These are phyloP conservation scores for Sphaeramia orbicularis DNA, from an alignment of 2,797 vertebrate species.

Conservation along the genomic window DNA sequence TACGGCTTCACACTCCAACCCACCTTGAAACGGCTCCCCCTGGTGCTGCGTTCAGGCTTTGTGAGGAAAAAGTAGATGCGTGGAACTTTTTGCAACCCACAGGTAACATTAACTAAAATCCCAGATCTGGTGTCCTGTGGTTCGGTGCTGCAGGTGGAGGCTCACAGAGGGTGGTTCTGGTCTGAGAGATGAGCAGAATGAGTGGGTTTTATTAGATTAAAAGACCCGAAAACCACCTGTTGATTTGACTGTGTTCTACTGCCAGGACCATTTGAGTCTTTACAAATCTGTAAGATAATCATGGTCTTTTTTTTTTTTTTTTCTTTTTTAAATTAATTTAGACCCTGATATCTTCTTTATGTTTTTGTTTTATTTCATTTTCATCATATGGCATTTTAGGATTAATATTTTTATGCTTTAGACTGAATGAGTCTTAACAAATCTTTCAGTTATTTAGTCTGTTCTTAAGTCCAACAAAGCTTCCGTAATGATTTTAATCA, in stretches of 20 bases:
- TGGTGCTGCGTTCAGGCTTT: conserved; percentile 55
- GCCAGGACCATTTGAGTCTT: neutral
- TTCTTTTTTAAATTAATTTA: no score
- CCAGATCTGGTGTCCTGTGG: rapidly evolving
- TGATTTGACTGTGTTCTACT: conserved; percentile 5
- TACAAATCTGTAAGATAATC: neutral
- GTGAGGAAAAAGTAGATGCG: conserved; percentile 10
- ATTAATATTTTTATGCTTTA: no score
- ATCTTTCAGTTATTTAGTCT: no score
- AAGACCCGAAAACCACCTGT: conserved; percentile 21
- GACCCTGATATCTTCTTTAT: neutral
- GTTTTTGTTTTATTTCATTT: neutral
- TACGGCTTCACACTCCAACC: conserved; percentile 90
- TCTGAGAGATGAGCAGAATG: neutral
- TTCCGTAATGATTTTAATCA: no score
- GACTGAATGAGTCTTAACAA: no score
- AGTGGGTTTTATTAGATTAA: neutral
- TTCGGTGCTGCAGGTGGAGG: neutral
- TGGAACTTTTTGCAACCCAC: neutral
- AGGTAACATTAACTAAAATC: neutral
- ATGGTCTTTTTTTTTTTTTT: neutral
- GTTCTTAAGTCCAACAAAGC: no score
- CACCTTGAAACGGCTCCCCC: conserved; percentile 90
- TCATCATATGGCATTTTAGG: neutral
- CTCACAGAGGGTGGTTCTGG: neutral